phyloP scores from a whole-genome alignment of 2,888 invertebrate genomes.

The Oeneis ivallda region DNA sequence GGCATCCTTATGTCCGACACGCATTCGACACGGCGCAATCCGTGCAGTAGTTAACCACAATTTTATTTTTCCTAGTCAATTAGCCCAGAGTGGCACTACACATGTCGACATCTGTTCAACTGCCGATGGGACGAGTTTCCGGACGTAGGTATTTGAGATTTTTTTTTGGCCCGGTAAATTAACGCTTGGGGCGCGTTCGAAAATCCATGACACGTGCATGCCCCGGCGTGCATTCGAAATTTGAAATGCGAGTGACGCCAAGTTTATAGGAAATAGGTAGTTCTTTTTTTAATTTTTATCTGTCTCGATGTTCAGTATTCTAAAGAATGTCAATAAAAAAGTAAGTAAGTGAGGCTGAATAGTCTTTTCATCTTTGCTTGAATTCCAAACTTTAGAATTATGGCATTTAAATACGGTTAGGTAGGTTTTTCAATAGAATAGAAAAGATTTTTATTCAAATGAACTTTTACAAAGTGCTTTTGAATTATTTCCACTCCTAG shows the following conservation, averaged over 20 bases:
- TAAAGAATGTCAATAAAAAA: background rate
- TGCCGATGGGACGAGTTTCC: conserved; percentile 73
- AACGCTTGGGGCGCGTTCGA: conserved; percentile 59
- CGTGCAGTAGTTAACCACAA: conserved; percentile 43
- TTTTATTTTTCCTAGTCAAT: conserved; percentile 71
- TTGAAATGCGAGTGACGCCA: conserved; percentile 19
- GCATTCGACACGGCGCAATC: conserved; percentile 15
- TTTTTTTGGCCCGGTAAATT: conserved; percentile 66
- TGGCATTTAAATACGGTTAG: too few relatives aligned
- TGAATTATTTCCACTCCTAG: too few relatives aligned
- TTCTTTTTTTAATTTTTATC: background rate
- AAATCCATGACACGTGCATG: conserved; percentile 53
- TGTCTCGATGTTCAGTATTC: conserved; percentile 3
- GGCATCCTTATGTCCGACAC: conserved; percentile 11
- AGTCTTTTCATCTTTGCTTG: too few relatives aligned
- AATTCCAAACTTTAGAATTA: too few relatives aligned
- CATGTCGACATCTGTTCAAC: conserved; percentile 79
- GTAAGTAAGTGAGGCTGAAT: too few relatives aligned
- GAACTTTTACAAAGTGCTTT: too few relatives aligned
- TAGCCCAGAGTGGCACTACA: conserved; percentile 64
- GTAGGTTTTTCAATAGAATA: too few relatives aligned
- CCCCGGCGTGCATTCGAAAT: conserved; percentile 47
- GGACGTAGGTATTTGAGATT: conserved; percentile 59
- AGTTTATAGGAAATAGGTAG: conserved; percentile 16
- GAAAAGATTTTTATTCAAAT: too few relatives aligned